Evolutionary conservation across 1,140 invertebrate species (phyloP).

Genomic region (Nilaparvata lugens): DNA sequence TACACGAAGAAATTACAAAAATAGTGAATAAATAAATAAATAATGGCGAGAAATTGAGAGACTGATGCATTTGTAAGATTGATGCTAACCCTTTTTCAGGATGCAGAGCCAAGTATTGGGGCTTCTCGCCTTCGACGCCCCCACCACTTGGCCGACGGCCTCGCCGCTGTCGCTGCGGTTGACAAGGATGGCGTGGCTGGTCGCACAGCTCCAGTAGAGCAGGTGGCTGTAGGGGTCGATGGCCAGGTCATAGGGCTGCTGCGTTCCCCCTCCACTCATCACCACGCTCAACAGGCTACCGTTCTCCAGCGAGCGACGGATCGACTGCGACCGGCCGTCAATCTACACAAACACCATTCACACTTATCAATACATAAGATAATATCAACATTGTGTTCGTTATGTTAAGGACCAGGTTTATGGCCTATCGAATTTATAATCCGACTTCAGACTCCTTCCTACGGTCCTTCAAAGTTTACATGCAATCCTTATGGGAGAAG

Average conservation of each 20-base stretch:
- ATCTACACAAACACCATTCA: constrained; percentile 40
- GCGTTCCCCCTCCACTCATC: constrained; percentile 36
- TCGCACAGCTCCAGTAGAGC: constrained; percentile 78
- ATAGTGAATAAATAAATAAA: too few species aligned
- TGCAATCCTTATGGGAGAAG: too few species aligned
- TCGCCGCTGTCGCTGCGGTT: constrained; percentile 60
- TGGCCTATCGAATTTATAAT: too few species aligned
- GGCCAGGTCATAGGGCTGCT: constrained; percentile 68
- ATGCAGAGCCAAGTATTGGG: constrained; percentile 72
- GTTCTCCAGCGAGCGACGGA: constrained; percentile 58
- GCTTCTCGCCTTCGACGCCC: constrained; percentile 62
- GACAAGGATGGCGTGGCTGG: constrained; percentile 79
- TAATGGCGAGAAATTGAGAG: too few species aligned
- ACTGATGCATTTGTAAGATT: too few species aligned
- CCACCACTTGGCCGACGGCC: constrained; percentile 60
- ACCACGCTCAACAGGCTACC: constrained; percentile 51
- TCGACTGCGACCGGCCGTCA: constrained; percentile 65
- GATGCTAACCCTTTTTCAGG: constrained; percentile 55
- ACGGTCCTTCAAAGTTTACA: too few species aligned
- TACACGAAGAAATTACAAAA: too few species aligned
- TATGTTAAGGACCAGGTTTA: too few species aligned
- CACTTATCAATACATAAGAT: too few species aligned
- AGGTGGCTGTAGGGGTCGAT: constrained; percentile 73
- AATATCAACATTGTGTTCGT: too few species aligned
- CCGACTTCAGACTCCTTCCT: too few species aligned